Base-by-base conservation (phyloP, 1,140 invertebrate genomes). In the Trichoplusia ni region DNA sequence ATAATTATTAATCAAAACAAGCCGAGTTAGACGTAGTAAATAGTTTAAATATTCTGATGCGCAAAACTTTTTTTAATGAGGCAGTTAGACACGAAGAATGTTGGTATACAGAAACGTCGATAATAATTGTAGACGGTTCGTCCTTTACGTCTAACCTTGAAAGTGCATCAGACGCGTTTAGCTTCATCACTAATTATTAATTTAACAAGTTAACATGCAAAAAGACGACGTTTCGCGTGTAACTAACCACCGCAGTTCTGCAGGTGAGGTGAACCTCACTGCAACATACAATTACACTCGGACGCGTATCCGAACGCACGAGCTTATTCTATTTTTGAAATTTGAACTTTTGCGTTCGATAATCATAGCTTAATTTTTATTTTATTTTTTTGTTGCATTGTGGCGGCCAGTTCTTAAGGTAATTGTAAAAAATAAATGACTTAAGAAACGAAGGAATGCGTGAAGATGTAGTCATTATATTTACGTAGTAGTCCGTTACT, bases 301-400 rank as follows among this genome's bases (percentile, higher is more conserved):
- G 35, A 40, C 51, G 54, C 53, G 66, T 71, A 62, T 58, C 61
- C 54, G 56, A 71, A 73, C 63, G 74, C 74, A 76, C 71, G 74
- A 68, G 71, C 67, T 58, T 64, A 7, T 53, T 73, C 68, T 71
- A 73, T 76, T 69, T 71, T 70, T 65, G 63, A 71, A 73, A 66
- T 69, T 61, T 62, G 51, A 64, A 60, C 44, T 64, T 69, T 64
- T 60, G 35, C 54, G 47, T 25, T 47, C 64, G 25, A 56, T 60
- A 60, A 47, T 60, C 56, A 60, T 60, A 18, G 23, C 23, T 23
- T 33, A 19, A 31, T 69, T 70, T 54, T 61, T 56, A 5, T 66
- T 71, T 69, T 59, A 46, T 64, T 64, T 47, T 33, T 16, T 42
- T 2, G 11, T 38, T 13, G 11, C 29, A 56, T n/a, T n/a, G n/a